A percentile compares a stretch with the other conserved stretches of the same genome.
These are phyloP conservation scores for Melinaea menophilus DNA, from an alignment of 2,888 invertebrate species.

Conservation along the genomic window DNA sequence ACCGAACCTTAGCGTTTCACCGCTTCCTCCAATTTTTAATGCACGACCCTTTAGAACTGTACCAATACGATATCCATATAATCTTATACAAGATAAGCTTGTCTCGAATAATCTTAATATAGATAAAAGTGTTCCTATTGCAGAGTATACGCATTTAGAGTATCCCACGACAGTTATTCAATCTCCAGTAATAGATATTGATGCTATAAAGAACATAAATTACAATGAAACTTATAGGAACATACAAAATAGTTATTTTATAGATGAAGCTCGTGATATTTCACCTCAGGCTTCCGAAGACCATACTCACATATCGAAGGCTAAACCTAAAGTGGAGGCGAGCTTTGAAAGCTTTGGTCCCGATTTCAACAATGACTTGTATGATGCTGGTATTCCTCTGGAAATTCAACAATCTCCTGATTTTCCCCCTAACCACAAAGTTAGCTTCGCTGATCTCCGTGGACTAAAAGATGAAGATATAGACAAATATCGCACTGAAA, in stretches of 20 bases:
- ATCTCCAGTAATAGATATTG: slow-evolving; percentile 82
- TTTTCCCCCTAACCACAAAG: slow-evolving; percentile 53
- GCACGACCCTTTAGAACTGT: slow-evolving; percentile 75
- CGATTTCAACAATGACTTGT: slow-evolving; percentile 59
- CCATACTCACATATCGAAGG: slow-evolving; percentile 62
- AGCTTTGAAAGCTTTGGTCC: slow-evolving; percentile 69
- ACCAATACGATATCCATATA: slow-evolving; percentile 43
- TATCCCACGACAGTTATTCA: slow-evolving; percentile 84
- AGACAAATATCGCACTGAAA: slow-evolving; percentile 67
- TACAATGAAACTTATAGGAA: slow-evolving; percentile 64
- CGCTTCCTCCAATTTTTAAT: slow-evolving; percentile 80
- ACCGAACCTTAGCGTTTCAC: slow-evolving; percentile 80
- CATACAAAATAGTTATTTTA: slow-evolving; percentile 58
- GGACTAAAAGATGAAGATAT: slow-evolving; percentile 65
- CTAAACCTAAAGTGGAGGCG: slow-evolving; percentile 59
- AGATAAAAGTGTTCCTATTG: slow-evolving; percentile 81
- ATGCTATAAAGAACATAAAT: slow-evolving; percentile 51
- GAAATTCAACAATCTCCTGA: slow-evolving; percentile 47
- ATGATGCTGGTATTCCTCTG: slow-evolving; percentile 50
- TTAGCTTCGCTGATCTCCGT: slow-evolving; percentile 62
- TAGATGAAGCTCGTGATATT: slow-evolving; percentile 69
- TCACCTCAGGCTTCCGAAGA: slow-evolving; percentile 75
- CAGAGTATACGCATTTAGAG: slow-evolving; percentile 83
- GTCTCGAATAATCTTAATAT: slow-evolving; percentile 69
- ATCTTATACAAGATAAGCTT: slow-evolving; percentile 52